Base-by-base conservation (phyloP, 2,797 vertebrate species). In the Antrozous pallidus region DNA sequence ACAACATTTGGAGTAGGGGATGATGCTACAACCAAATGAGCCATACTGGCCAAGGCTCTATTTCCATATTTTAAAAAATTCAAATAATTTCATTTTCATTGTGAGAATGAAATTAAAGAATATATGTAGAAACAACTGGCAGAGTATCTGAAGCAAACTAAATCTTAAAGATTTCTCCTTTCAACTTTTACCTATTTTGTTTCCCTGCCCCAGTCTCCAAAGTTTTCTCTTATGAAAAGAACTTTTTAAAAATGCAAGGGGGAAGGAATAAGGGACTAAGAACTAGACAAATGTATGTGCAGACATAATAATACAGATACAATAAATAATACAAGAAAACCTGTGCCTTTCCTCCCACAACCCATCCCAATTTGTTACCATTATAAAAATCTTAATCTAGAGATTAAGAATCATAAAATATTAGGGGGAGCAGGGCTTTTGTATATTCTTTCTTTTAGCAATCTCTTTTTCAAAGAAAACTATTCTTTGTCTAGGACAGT, bases 101-200 rank as follows among this genome's bases (percentile, higher is more conserved):
- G 14, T 69, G 70, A 94, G 47, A 82, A 73, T 58, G 40, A 78
- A 92, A 69, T 80, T 18, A 77, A 82, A 77, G 22, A 69, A 31
- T 54, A 51, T 36, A 71, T 28, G 31, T 56, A 87, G 82, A 91
- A 87, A 61, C 40, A 77, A 45, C 10, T 81, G 74, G 6, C 20
- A 49, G 73, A 65, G 5, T 70, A 84, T 10, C 56, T 91, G 63
- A 17, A 88, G 26, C 51, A 56, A 54, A 47, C 49, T 79, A 22
- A 69, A 87, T 83, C 58, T 74, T 84, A 88, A 85, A 83, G 12
- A 61, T 61, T 95, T 91, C 9, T 61, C n/a, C 24, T 93, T 67
- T 45, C 40, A 81, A 33, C 2, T 63, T 81, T 7, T 47, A 63
- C 9, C n/a, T 69, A n/a, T 22, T 83, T 28, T 61, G 10, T 28